These are phyloP conservation scores for Sipha flava DNA, from an alignment of 1,140 invertebrate species.

Conservation along the genomic window DNA sequence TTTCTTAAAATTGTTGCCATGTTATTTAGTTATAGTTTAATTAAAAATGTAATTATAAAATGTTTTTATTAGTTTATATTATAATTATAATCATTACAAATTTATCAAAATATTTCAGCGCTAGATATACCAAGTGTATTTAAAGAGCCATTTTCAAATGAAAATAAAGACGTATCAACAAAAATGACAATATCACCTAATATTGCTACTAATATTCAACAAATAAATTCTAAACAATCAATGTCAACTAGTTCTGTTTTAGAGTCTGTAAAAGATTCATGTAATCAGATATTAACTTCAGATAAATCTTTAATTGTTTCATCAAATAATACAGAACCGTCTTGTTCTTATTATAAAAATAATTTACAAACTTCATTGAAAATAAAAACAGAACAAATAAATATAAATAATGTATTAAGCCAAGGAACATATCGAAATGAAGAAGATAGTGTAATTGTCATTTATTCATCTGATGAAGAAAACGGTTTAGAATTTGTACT, in stretches of 20 bases:
- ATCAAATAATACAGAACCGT: background rate
- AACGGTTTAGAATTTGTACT: background rate
- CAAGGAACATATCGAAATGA: conserved; percentile 11
- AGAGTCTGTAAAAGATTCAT: background rate
- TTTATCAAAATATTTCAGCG: background rate
- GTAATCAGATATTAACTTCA: background rate
- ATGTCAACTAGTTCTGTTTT: background rate
- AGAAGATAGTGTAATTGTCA: conserved; percentile 13
- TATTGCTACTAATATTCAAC: background rate
- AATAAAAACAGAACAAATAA: background rate
- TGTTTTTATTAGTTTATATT: no score
- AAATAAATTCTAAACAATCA: background rate
- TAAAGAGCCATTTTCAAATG: background rate
- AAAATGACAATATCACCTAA: background rate
- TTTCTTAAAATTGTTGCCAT: no score
- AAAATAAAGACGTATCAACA: background rate
- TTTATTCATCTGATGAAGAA: conserved; percentile 11
- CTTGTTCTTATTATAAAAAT: background rate
- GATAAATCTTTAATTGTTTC: background rate
- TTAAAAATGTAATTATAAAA: no score
- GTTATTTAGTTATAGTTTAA: no score
- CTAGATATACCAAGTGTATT: background rate
- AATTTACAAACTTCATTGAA: background rate
- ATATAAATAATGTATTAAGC: background rate
- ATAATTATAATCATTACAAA: no score